phyloP scores from a whole-genome alignment of 2,888 invertebrate genomes.

The Tetragonula carbonaria region DNA sequence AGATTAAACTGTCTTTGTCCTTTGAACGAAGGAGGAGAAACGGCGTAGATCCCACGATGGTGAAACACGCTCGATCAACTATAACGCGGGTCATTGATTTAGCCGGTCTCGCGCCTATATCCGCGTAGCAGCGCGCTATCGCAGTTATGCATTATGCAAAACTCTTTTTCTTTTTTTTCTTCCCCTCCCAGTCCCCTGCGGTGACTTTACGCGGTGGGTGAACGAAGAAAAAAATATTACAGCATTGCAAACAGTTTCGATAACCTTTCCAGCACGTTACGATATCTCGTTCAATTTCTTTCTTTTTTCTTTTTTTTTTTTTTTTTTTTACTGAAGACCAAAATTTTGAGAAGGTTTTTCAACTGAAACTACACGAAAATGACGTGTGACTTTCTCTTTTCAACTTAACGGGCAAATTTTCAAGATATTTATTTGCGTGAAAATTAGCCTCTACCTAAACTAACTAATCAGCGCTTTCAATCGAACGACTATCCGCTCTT shows the following conservation, averaged over 20 bases:
- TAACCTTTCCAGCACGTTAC: too few relatives aligned
- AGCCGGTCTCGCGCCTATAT: conserved; percentile 57
- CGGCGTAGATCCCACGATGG: conserved; percentile 59
- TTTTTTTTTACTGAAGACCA: too few relatives aligned
- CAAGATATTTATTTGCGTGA: too few relatives aligned
- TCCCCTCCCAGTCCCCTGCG: conserved; percentile 13
- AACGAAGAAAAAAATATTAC: not conserved
- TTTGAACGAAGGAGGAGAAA: conserved; percentile 47
- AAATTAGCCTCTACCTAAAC: too few relatives aligned
- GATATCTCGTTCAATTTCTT: not conserved
- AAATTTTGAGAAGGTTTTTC: too few relatives aligned
- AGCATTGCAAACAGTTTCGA: too few relatives aligned
- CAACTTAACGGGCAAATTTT: too few relatives aligned
- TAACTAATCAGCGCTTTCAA: too few relatives aligned
- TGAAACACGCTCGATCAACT: conserved; percentile 68
- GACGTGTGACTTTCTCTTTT: too few relatives aligned
- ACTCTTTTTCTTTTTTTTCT: conserved; percentile 37
- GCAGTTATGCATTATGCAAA: conserved; percentile 67
- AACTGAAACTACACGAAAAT: too few relatives aligned
- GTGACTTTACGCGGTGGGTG: conserved; percentile 33
- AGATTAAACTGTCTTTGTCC: conserved; percentile 40
- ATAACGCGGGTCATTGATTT: conserved; percentile 72
- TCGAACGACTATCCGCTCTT: too few relatives aligned
- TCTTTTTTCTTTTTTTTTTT: not conserved
- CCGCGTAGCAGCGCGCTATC: conserved; percentile 47